A percentile compares a stretch with the other conserved stretches of the same genome.
phyloP scores from a whole-genome alignment of 2,113 vertebrate species.

The Chaetura pelagica region DNA sequence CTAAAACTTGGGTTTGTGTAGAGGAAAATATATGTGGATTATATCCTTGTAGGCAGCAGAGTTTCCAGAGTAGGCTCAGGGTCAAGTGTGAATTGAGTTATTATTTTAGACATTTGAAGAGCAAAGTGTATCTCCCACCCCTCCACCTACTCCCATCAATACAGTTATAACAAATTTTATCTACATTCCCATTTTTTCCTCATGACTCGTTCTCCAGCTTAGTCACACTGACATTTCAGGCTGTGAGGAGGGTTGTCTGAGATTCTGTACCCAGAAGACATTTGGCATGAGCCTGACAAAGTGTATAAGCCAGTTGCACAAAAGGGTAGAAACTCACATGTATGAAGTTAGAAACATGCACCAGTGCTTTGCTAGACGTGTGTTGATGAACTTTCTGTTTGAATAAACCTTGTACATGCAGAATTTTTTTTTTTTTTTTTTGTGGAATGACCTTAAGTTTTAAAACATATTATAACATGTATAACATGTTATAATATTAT shows the following conservation, averaged over 20 bases:
- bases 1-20: constrained; percentile 30
- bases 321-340: background rate
- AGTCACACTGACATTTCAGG: constrained; percentile 48
- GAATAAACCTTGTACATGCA: background rate
- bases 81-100: constrained; percentile 60
- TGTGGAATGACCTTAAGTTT: background rate
- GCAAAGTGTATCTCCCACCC: constrained; percentile 26
- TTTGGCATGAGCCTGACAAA: background rate
- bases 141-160: constrained; percentile 45
- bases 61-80: constrained; percentile 50
- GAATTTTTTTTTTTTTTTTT: background rate
- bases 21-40: constrained; percentile 40
- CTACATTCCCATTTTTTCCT: constrained; percentile 26
- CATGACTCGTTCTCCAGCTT: constrained; percentile 45
- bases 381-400: background rate
- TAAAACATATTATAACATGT: too few species aligned
- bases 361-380: background rate
- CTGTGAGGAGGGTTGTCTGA: background rate
- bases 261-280: background rate
- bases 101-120: constrained; percentile 46
- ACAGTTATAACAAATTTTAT: constrained; percentile 20
- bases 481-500: too few species aligned
- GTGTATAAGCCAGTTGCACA: background rate
- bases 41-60: constrained; percentile 56
- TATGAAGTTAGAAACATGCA: background rate